phyloP scores from a whole-genome alignment of 1,140 invertebrate species.

The Hydropsyche tenuis region DNA sequence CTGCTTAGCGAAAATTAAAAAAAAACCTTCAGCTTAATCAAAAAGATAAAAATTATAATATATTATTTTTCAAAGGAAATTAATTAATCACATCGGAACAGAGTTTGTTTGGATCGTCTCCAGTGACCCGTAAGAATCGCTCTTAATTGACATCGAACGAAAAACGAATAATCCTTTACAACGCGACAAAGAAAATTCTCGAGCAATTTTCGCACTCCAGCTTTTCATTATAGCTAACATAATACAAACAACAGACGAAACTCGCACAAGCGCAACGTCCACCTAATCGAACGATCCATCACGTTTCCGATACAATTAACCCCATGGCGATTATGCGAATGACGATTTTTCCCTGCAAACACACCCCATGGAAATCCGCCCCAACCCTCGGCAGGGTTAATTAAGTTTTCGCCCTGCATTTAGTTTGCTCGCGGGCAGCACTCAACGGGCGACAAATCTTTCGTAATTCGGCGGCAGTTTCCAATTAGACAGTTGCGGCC shows the following conservation, averaged over 20 bases:
- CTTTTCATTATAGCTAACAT: not conserved
- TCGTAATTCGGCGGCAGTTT: conserved; percentile 31
- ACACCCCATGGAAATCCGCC: conserved; percentile 19
- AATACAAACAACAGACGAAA: not conserved
- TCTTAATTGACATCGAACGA: no score
- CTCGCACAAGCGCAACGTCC: not conserved
- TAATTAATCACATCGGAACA: no score
- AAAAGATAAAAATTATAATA: no score
- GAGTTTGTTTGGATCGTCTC: no score
- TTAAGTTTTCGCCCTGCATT: conserved; percentile 34
- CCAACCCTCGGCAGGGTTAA: conserved; percentile 18
- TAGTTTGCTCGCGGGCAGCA: not conserved
- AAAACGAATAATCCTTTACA: no score
- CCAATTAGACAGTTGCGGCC: conserved; percentile 17
- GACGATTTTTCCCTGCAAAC: not conserved
- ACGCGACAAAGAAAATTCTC: no score
- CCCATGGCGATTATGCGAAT: not conserved
- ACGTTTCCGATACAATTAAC: conserved; percentile 5
- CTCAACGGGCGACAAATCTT: conserved; percentile 37
- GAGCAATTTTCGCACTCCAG: not conserved
- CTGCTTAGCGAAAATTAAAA: no score
- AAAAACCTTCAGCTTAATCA: no score
- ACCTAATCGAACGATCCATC: conserved; percentile 11
- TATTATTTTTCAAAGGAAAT: no score
- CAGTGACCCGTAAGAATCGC: no score